A percentile compares a stretch with the other conserved stretches of the same genome.
Conservation (phyloP, 2,113 vertebrate species). For the Psophia crepitans region DNA sequence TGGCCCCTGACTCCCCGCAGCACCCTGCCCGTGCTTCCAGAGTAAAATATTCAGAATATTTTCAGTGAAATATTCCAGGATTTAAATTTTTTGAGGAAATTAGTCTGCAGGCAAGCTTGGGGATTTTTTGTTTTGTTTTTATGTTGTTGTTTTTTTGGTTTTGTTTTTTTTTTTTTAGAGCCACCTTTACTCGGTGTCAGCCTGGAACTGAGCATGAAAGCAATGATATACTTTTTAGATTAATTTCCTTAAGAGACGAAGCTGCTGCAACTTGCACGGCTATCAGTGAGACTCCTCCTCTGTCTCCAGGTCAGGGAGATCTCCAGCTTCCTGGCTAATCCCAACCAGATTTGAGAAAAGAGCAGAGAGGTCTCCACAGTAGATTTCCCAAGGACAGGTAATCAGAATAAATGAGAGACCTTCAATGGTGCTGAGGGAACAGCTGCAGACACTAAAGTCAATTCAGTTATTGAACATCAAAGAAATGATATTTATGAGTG, state of each 20-base stretch:
- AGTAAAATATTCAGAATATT: not conserved
- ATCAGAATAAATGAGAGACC: not conserved
- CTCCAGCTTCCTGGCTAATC: not conserved
- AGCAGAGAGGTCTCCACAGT: not conserved
- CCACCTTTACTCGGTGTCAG: not conserved
- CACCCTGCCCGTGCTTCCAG: not conserved
- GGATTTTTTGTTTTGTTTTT: not conserved
- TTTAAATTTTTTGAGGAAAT: not conserved
- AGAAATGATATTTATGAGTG: slow-evolving; percentile 25
- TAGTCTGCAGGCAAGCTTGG: not conserved
- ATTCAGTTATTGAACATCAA: not conserved
- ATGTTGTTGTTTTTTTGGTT: not conserved
- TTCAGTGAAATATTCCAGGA: not conserved
- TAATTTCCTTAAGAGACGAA: not conserved
- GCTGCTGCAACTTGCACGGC: not conserved
- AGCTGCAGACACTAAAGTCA: not conserved
- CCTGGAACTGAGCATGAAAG: not conserved
- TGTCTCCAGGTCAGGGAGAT: not conserved
- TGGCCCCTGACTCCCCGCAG: not conserved
- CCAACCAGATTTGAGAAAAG: not conserved
- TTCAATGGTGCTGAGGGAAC: not conserved
- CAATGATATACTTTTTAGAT: rapidly evolving
- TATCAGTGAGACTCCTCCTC: not conserved
- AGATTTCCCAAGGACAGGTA: not conserved
- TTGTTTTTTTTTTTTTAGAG: not conserved